A percentile compares a stretch with the other conserved stretches of the same genome.
phyloP scores from a whole-genome alignment of 2,888 invertebrate genomes.

The Nasonovia ribisnigri region DNA sequence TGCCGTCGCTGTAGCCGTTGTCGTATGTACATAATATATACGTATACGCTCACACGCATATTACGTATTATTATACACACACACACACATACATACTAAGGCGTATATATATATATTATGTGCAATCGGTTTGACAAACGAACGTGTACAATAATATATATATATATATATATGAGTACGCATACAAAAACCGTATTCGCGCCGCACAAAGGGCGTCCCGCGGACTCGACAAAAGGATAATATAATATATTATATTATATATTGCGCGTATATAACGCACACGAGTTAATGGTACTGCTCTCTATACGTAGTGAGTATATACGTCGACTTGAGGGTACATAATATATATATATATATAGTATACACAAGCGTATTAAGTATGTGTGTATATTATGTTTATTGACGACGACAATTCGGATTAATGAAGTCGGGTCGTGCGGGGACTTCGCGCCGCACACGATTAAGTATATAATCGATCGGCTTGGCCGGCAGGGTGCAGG shows the following conservation, averaged over 20 bases:
- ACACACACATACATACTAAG: too few species aligned
- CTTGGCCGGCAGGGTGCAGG: neutral
- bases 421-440: slow-evolving; percentile 13
- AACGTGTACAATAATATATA: neutral
- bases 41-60: too few species aligned
- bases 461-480: neutral
- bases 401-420: slow-evolving; percentile 34
- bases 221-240: slow-evolving; percentile 45
- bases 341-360: neutral
- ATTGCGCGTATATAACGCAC: neutral
- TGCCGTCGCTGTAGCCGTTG: too few species aligned
- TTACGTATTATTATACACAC: neutral
- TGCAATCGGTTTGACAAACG: slow-evolving; percentile 38
- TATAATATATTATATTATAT: slow-evolving; percentile 11
- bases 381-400: neutral
- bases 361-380: neutral
- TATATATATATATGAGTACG: neutral
- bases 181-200: slow-evolving; percentile 4
- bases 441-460: neutral
- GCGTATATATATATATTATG: neutral
- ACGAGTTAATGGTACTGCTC: neutral
- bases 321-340: neutral
- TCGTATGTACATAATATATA: too few species aligned
- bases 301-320: too few species aligned
- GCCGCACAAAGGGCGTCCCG: slow-evolving; percentile 47